phyloP scores from a whole-genome alignment of 2,888 invertebrate species.

The Nesidiocoris tenuis region DNA sequence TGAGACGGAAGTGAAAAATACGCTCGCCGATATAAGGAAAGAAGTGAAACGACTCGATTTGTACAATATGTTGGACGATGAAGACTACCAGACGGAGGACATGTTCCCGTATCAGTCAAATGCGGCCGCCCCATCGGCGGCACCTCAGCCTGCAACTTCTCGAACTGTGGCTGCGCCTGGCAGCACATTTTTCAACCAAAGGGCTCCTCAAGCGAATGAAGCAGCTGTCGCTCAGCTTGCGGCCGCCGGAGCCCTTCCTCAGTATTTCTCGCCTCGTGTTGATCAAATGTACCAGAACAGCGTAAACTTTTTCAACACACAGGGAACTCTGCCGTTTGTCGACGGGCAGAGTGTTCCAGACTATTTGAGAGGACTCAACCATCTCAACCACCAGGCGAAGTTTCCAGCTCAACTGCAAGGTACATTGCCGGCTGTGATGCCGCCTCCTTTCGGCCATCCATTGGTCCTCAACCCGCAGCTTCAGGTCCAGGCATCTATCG shows the following conservation, averaged over 20 bases:
- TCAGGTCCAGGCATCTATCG: not conserved
- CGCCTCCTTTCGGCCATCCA: slow-evolving; percentile 12
- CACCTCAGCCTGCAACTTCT: slow-evolving; percentile 38
- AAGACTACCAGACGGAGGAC: slow-evolving; percentile 54
- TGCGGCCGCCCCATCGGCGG: slow-evolving; percentile 44
- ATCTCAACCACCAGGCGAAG: slow-evolving; percentile 8
- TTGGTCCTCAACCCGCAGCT: slow-evolving; percentile 10
- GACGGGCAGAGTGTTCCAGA: slow-evolving; percentile 55
- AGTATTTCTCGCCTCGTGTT: slow-evolving; percentile 51
- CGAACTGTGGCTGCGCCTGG: slow-evolving; percentile 17
- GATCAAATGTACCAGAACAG: slow-evolving; percentile 49
- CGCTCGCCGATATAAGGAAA: slow-evolving; percentile 46
- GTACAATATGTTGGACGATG: slow-evolving; percentile 49
- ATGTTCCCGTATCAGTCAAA: slow-evolving; percentile 54
- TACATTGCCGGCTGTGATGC: not conserved
- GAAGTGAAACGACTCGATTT: slow-evolving; percentile 47
- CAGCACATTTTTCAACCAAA: not conserved
- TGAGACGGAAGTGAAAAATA: slow-evolving; percentile 44
- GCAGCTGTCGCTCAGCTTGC: slow-evolving; percentile 10
- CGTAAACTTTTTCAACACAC: slow-evolving; percentile 51
- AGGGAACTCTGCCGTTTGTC: slow-evolving; percentile 53
- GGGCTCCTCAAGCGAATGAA: not conserved
- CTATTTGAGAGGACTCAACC: slow-evolving; percentile 51
- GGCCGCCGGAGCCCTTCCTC: slow-evolving; percentile 23
- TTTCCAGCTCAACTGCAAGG: slow-evolving; percentile 8